Evolutionary conservation across 2,113 vertebrate species (phyloP).

Genomic region (Syrmaticus mikado): DNA sequence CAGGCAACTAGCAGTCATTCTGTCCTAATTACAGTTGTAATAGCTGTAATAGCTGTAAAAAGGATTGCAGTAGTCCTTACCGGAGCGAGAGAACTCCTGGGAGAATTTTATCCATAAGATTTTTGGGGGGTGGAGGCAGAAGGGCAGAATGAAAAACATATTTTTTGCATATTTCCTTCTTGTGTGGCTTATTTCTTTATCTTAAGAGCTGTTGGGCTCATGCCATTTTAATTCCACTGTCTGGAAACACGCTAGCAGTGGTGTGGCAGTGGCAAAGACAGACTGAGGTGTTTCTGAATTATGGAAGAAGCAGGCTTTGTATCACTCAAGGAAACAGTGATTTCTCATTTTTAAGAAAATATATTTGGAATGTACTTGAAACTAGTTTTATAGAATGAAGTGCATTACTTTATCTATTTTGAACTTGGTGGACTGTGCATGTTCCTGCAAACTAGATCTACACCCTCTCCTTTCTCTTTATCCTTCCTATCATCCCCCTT

Average conservation of each 20-base stretch:
- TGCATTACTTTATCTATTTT: background rate
- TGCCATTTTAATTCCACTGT: background rate
- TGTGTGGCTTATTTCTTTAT: background rate
- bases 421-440: background rate
- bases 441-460: background rate
- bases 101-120: background rate
- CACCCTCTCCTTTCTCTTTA: background rate
- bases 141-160: background rate
- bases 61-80: background rate
- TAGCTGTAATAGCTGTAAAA: too few species aligned
- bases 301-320: background rate
- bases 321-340: background rate
- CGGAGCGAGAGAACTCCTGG: background rate
- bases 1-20: background rate
- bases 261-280: background rate
- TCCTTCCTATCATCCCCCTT: background rate
- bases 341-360: background rate
- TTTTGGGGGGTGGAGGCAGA: background rate
- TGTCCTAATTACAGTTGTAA: background rate
- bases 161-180: background rate
- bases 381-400: background rate
- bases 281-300: background rate
- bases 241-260: background rate
- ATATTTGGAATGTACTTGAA: background rate
- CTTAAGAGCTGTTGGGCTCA: background rate